These are phyloP conservation scores for Urocolius indicus DNA, from an alignment of 2,113 vertebrate genomes.

Conservation along the genomic window DNA sequence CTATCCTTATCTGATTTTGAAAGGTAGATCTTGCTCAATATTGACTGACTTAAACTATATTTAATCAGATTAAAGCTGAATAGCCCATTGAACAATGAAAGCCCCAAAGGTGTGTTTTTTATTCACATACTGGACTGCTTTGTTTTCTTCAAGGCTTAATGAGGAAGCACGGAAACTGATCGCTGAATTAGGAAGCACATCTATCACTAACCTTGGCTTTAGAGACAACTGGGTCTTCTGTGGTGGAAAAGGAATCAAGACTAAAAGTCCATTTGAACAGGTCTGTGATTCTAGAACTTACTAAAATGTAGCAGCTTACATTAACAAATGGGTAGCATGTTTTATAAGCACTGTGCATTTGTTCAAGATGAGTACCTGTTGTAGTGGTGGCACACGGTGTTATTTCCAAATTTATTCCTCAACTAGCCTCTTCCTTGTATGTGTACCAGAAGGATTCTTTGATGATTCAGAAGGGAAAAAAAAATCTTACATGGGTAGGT, in stretches of 20 bases:
- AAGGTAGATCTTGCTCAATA: neutral
- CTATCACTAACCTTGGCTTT: conserved; percentile 83
- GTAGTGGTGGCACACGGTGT: neutral
- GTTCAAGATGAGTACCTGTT: neutral
- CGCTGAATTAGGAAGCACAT: conserved; percentile 87
- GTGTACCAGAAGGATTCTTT: neutral
- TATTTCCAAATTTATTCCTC: neutral
- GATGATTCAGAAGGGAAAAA: neutral
- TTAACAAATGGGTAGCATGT: neutral
- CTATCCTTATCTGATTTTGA: neutral
- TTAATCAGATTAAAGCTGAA: neutral
- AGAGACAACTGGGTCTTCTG: conserved; percentile 99
- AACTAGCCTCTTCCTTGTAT: neutral
- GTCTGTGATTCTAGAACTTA: conserved; percentile 66
- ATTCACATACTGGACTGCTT: neutral
- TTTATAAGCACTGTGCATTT: neutral
- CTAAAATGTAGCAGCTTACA: neutral
- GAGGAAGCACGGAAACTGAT: conserved; percentile 90
- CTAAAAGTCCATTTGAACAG: conserved; percentile 98
- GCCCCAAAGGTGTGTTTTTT: neutral
- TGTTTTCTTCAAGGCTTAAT: conserved; percentile 81
- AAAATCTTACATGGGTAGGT: neutral
- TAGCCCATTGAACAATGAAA: neutral
- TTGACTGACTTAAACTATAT: neutral
- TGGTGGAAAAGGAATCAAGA: conserved; percentile 97